Base-by-base conservation (phyloP, 2,888 invertebrate species). In the Aricia artaxerxes region DNA sequence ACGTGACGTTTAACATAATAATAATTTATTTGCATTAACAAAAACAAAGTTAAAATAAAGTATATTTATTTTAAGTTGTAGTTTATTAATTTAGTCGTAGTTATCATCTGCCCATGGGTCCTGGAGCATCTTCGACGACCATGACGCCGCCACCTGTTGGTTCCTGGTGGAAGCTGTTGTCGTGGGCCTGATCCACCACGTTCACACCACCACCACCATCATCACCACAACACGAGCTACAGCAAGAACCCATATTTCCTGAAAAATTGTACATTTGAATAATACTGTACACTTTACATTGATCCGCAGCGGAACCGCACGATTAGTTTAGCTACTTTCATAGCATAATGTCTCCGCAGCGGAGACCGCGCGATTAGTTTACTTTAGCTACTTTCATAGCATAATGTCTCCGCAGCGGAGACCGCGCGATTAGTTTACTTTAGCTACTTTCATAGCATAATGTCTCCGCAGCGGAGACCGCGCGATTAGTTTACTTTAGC, bases 81-180 rank as follows among this genome's bases (percentile, higher is more conserved):
- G 4, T 75, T 49, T 13, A 75, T 75, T 75, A 75, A 75, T 31
- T 31, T 24, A 53, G 7, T 31, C 75, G 49, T 49, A 1, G 11
- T 31, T 9, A 31, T 85, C 85, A 89, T 88, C 89, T 88, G 4
- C 64, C 84, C 84, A 85, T 85, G 0, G 83, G 84, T 53, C 82
- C 82, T 6, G 86, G 84, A 1, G 83, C 84, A 24, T 86, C 80
- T 13, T 87, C 86, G 2, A 87, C 81, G 0, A 87, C 81, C 44
- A 79, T 79, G 1, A 82, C 82, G 31, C 24, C 2, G 5, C 64
- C 64, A 4, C 72, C 75, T 31, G 82, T 80, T 5, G 82, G 7
- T 89, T 85, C 2, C 85, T 88, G 38, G 90, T 85, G 79, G 7
- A 89, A 86, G 0, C 85, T 86, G 40, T 84, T 81, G 79, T 79